Evolutionary conservation across 2,797 vertebrate genomes (phyloP).

Genomic region (Cephalopachus bancanus): DNA sequence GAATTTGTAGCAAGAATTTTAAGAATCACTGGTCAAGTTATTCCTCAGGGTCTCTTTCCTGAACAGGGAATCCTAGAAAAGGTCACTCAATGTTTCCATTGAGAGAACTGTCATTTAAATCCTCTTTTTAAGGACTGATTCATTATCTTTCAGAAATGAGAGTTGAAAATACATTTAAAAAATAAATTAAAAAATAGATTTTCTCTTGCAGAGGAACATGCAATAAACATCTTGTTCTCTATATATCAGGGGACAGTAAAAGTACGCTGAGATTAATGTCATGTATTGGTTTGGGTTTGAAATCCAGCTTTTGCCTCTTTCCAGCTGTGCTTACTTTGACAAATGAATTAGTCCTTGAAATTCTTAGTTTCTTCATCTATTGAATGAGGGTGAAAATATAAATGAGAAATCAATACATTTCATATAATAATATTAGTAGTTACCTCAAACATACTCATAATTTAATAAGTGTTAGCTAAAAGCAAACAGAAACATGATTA

Average conservation of each 20-base stretch:
- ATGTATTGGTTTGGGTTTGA: background rate
- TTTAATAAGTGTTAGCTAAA: conserved; percentile 31
- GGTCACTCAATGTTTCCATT: background rate
- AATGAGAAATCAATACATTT: background rate
- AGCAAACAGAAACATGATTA: background rate
- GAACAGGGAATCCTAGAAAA: background rate
- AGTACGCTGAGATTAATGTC: background rate
- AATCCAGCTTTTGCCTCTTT: background rate
- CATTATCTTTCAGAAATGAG: conserved; percentile 35
- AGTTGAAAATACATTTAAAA: conserved; percentile 15
- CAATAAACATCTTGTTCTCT: background rate
- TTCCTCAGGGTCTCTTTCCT: background rate
- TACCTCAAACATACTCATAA: background rate
- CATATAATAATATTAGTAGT: background rate
- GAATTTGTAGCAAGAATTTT: background rate
- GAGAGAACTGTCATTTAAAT: background rate
- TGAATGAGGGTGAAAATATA: background rate
- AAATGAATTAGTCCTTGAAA: background rate
- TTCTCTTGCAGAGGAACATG: background rate
- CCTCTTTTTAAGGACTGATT: background rate
- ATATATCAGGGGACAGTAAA: background rate
- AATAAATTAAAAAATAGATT: background rate
- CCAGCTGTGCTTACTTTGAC: background rate
- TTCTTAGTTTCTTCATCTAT: conserved; percentile 25
- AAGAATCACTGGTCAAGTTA: background rate